Conservation (phyloP, 2,797 vertebrate genomes). For the Leucoraja ocellata region DNA sequence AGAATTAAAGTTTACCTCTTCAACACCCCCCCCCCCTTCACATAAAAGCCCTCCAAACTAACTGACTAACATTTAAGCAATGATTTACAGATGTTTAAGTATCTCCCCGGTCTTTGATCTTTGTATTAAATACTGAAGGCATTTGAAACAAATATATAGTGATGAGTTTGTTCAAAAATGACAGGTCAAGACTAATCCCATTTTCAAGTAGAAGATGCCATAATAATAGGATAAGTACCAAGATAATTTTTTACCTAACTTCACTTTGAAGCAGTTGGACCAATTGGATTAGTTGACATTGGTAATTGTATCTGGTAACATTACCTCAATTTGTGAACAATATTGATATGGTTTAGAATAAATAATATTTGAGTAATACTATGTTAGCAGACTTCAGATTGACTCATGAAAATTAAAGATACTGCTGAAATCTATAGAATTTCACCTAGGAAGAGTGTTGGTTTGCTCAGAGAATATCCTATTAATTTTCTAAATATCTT, state of each 20-base stretch:
- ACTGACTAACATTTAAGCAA: no score
- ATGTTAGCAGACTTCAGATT: slow-evolving; percentile 56
- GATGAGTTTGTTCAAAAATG: background rate
- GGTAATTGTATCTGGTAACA: background rate
- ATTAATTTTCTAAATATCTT: background rate
- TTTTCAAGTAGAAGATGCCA: background rate
- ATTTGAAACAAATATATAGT: background rate
- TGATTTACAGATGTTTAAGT: no score
- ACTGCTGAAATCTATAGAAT: slow-evolving; percentile 51
- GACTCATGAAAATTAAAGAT: slow-evolving; percentile 54
- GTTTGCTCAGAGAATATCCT: slow-evolving; percentile 2
- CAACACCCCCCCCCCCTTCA: no score
- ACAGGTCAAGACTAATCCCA: background rate
- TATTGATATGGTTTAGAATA: slow-evolving; percentile 55
- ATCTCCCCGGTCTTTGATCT: background rate
- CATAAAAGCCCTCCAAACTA: no score
- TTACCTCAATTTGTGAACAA: slow-evolving; percentile 49
- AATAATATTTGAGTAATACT: slow-evolving; percentile 55
- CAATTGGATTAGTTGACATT: background rate
- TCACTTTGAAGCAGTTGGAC: background rate
- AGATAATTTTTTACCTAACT: background rate
- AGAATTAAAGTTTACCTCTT: no score
- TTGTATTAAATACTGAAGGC: background rate
- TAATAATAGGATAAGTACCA: background rate
- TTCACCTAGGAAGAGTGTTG: slow-evolving; percentile 3